Base-by-base conservation (phyloP, 2,888 invertebrate genomes). In the Seira ritae region DNA sequence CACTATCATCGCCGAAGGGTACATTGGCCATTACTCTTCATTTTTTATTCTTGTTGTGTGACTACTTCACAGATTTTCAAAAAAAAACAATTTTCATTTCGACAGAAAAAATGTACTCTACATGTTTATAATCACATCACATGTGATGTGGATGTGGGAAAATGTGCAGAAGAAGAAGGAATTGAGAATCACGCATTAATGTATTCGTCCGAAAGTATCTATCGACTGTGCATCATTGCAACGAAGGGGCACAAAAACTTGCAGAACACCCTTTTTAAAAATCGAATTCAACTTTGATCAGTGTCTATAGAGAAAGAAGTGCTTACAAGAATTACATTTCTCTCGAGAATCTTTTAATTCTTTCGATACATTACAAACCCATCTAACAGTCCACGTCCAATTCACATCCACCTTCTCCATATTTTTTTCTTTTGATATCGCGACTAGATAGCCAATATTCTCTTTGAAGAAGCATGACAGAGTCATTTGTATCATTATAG, bases 261-360 rank as follows among this genome's bases (percentile, higher is more conserved):
- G 80, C 67, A 73, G 80, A 80, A 80, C 80, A 80, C 73, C 80
- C 73, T 80, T 80, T 75, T 74, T 42, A 80, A 79, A 72, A 67
- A 80, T 74, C 74, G 80, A 37, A 74, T 74, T 80, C 80, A 80
- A 69, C 69, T 68, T 42, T 80, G 80, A 80, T 80, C 80, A 80
- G 69, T 80, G 80, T 80, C 80, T 79, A 22, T 1, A 69, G 23
- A 31, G 55, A n/a, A n/a, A n/a, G n/a, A n/a, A n/a, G n/a, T n/a
- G n/a, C n/a, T n/a, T n/a, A n/a, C n/a, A n/a, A n/a, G n/a, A n/a
- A n/a, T n/a, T n/a, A n/a, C n/a, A n/a, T n/a, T n/a, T n/a, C n/a
- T n/a, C n/a, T n/a, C n/a, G n/a, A n/a, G n/a, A n/a, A n/a, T n/a
- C n/a, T n/a, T n/a, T n/a, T n/a, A n/a, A n/a, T n/a, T n/a, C n/a